Evolutionary conservation across 2,113 vertebrate genomes (phyloP), one percentile per base, ranked within the genome.

Genomic region (Rutilus rutilus): DNA sequence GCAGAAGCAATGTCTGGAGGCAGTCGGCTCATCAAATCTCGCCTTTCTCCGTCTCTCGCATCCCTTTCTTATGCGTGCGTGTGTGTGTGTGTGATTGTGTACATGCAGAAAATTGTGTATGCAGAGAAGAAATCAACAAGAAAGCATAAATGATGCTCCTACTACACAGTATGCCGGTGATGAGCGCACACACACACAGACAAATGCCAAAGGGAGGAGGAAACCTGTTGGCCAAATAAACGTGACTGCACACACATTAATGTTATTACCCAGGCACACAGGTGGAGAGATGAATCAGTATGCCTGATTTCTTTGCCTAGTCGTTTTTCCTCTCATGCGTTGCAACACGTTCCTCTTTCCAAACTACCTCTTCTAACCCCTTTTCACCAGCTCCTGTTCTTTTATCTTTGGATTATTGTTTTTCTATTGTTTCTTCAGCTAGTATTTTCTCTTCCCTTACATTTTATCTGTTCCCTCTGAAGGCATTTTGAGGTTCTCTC

Each of bases 1-100:
- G 89, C 85, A 88, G 89, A 87, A 86, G 80, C 88, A 52, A 85
- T 85, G 89, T 88, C 89, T 90, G 67, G 79, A 88, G 85, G 76
- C 87, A 87, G 83, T 80, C 54, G 59, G 69, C 87, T 85, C 78
- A 90, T 90, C 89, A 90, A 85, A 85, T 67, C 82, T 36, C 17
- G 78, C 64, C 60, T 82, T 77, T 86, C 39, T 79, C 84, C 36
- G 27, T 73, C 67, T 77, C 59, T 78, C 52, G 27, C 64, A 67
- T 62, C 30, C 50, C 27, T 74, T n/a, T 71, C 39, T 54, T 47
- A 33, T 33, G 73, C 19, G 30, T 60, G 71, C 17, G 17, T 60
- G 52, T 84, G 17, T 21, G 19, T 52, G 47, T 65, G 77, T 75
- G 57, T 64, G 25, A 25, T 54, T 27, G 50, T 82, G 84, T 52